Percentiles rank a stretch among this genome's conserved stretches.
phyloP scores from a whole-genome alignment of 2,888 invertebrate species.

The Cosmopolites sordidus region DNA sequence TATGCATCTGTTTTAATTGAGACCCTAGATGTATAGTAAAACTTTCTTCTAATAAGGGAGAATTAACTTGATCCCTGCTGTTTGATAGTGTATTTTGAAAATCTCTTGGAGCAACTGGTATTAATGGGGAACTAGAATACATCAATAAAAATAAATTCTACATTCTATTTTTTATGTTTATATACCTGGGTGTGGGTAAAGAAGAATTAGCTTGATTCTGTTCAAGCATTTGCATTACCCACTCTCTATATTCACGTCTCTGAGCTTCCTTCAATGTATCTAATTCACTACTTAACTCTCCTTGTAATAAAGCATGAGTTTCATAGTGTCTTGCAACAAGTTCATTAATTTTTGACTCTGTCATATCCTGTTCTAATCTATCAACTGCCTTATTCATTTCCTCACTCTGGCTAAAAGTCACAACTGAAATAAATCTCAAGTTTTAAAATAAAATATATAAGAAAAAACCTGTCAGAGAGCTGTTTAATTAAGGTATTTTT shows the following conservation, averaged over 20 bases:
- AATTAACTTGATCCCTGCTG: slow-evolving; percentile 30
- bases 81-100: slow-evolving; percentile 18
- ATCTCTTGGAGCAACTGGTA: slow-evolving; percentile 39
- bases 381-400: slow-evolving; percentile 87
- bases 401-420: slow-evolving; percentile 63
- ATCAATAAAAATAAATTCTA: not conserved
- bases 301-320: slow-evolving; percentile 77
- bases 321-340: slow-evolving; percentile 78
- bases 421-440: no score
- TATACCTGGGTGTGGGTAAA: slow-evolving; percentile 53
- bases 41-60: slow-evolving; percentile 74
- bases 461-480: slow-evolving; percentile 59
- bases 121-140: slow-evolving; percentile 47
- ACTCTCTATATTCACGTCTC: slow-evolving; percentile 79
- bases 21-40: slow-evolving; percentile 97
- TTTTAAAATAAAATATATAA: slow-evolving; percentile 1
- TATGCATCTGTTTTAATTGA: slow-evolving; percentile 98
- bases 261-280: slow-evolving; percentile 82
- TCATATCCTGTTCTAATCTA: slow-evolving; percentile 69
- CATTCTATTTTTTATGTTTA: not conserved
- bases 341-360: slow-evolving; percentile 80
- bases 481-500: slow-evolving; percentile 69
- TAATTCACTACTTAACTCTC: slow-evolving; percentile 80
- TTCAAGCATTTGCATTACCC: slow-evolving; percentile 80
- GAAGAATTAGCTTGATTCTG: slow-evolving; percentile 60